Evolutionary conservation across 2,797 vertebrate genomes (phyloP).

Genomic region (Aythya fuligula): DNA sequence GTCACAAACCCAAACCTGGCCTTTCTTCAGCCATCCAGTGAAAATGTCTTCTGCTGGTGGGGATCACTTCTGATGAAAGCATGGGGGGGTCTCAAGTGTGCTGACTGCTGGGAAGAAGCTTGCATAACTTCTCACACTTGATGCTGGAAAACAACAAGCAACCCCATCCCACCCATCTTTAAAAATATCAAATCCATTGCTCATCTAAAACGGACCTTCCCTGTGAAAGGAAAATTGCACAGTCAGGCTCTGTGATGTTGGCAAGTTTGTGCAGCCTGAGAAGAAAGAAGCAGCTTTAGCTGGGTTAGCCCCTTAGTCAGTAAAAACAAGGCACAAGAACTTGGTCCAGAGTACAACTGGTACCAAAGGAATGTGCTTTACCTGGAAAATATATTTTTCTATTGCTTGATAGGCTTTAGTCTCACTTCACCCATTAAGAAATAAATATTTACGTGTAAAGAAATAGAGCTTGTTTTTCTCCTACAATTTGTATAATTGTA

Average conservation of each 20-base stretch:
- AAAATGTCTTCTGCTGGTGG: not conserved
- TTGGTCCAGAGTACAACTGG: not conserved
- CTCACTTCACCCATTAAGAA: not conserved
- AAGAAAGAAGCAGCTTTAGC: constrained; percentile 2
- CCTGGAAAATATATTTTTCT: not conserved
- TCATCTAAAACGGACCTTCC: not conserved
- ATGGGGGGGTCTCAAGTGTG: not conserved
- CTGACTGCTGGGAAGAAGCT: not conserved
- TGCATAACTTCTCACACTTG: not conserved
- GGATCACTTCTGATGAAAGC: rapidly evolving
- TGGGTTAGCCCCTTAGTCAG: constrained; percentile 6
- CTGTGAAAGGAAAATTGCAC: not conserved
- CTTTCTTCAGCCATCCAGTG: not conserved
- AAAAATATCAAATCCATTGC: not conserved
- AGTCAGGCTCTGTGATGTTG: not conserved
- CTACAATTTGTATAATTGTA: not conserved
- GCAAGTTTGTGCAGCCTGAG: not conserved
- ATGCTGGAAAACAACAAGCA: not conserved
- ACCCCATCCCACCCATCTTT: not conserved
- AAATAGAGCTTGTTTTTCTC: not conserved
- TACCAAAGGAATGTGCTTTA: not conserved
- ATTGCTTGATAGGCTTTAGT: not conserved
- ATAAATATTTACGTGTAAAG: not conserved
- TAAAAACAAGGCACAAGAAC: not conserved
- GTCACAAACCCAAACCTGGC: not conserved